Conservation (phyloP, 2,113 vertebrate species). For the Tragelaphus scriptus region DNA sequence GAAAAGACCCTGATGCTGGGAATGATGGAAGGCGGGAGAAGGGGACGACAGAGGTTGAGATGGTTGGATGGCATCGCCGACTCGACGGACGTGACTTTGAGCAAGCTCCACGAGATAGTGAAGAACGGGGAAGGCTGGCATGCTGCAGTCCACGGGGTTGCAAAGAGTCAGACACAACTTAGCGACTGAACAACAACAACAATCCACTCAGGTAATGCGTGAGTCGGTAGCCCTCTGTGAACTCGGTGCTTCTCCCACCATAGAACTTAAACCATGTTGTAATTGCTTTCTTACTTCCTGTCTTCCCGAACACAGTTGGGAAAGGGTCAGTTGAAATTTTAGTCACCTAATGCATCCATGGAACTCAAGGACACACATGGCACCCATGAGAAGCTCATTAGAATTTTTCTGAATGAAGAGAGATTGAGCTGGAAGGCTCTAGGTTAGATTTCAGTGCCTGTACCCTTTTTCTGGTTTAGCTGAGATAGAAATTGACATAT, state of each 20-base stretch:
- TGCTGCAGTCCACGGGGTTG: background rate
- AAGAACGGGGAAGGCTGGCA: background rate
- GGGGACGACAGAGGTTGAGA: background rate
- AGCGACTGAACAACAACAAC: too few species aligned
- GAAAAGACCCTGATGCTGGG: background rate
- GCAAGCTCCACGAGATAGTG: accelerated
- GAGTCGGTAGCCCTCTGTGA: accelerated
- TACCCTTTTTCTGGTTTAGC: too few species aligned
- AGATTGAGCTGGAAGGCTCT: background rate
- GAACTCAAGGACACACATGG: accelerated
- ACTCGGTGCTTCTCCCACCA: accelerated
- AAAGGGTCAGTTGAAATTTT: too few species aligned
- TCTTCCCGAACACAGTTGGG: background rate
- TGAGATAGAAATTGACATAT: background rate
- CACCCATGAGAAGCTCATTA: background rate
- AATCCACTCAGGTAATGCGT: accelerated
- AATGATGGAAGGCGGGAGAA: background rate
- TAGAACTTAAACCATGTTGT: accelerated
- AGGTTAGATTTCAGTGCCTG: background rate
- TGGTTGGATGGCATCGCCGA: background rate
- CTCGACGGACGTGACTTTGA: background rate
- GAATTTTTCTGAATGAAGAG: background rate
- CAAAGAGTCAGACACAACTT: background rate
- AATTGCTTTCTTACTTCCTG: background rate
- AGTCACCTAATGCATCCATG: accelerated